Evolutionary conservation across 2,113 vertebrate species (phyloP).

Genomic region (Burhinus bistriatus): DNA sequence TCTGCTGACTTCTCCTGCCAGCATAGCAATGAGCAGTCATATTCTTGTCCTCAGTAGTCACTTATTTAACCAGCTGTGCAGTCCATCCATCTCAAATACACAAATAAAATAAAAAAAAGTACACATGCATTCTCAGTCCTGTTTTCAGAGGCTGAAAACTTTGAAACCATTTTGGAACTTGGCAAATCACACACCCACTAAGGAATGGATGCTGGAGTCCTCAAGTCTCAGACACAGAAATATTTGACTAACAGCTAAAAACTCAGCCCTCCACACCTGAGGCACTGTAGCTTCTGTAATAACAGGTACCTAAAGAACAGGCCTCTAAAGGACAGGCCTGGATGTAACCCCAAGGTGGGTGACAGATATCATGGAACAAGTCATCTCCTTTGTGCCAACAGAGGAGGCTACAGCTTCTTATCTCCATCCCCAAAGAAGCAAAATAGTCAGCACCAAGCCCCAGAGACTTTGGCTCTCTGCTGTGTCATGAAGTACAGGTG

Average conservation of each 20-base stretch:
- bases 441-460: background rate
- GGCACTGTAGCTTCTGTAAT: background rate
- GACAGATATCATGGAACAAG: background rate
- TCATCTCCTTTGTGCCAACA: background rate
- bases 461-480: background rate
- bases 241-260: background rate
- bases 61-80: background rate
- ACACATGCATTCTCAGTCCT: background rate
- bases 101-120: background rate
- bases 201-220: background rate
- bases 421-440: background rate
- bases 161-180: background rate
- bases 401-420: background rate
- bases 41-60: background rate
- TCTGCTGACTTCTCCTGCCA: background rate
- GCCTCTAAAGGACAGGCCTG: background rate
- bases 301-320: background rate
- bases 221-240: background rate
- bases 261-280: background rate
- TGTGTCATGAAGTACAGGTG: background rate
- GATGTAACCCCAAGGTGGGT: background rate
- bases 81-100: background rate
- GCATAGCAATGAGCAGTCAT: background rate
- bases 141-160: background rate
- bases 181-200: background rate